These are phyloP conservation scores for Enteromius paludinosus DNA, from an alignment of 2,797 vertebrate species.

Conservation along the genomic window DNA sequence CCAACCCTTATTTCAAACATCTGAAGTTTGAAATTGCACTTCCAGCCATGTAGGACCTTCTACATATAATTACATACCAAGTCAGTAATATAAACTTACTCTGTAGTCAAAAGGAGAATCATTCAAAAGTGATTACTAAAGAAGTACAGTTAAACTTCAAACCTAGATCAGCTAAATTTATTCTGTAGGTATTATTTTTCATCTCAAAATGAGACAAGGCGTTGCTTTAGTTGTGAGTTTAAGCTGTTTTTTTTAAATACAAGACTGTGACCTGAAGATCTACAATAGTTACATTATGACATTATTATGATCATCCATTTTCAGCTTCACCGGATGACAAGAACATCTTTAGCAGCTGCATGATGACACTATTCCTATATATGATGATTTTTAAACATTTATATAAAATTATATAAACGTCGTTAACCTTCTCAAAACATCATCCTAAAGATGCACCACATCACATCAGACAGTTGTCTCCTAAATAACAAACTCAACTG, in stretches of 20 bases:
- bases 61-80: background rate
- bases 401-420: background rate
- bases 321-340: background rate
- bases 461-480: background rate
- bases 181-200: background rate
- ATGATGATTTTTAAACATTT: background rate
- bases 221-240: background rate
- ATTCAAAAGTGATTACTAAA: background rate
- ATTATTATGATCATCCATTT: conserved; percentile 61
- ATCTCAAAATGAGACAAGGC: background rate
- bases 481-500: background rate
- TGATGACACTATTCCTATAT: background rate
- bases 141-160: background rate
- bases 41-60: background rate
- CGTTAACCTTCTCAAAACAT: background rate
- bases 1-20: background rate
- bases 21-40: background rate
- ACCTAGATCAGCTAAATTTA: background rate
- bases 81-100: background rate
- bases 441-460: background rate
- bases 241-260: background rate
- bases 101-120: background rate
- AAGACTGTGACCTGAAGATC: conserved; percentile 42
- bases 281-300: conserved; percentile 57
- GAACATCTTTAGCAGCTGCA: background rate